phyloP scores from a whole-genome alignment of 2,113 vertebrate species.

The Myanophis thanlyinensis region DNA sequence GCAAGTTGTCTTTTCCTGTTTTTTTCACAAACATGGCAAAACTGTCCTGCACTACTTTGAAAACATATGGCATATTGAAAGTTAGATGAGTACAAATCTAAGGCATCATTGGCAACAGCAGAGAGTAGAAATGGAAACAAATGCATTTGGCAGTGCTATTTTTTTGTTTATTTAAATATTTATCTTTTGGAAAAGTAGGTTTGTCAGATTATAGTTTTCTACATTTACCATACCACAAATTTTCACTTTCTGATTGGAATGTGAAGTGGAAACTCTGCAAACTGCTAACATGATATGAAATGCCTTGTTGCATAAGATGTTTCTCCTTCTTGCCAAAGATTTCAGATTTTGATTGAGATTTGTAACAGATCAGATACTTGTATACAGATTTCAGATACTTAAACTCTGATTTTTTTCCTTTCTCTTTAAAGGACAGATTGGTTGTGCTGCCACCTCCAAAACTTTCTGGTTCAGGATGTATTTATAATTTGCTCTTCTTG shows the following conservation, averaged over 20 bases:
- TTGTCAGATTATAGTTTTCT: slow-evolving; percentile 65
- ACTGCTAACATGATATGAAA: background rate
- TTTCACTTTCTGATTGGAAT: slow-evolving; percentile 34
- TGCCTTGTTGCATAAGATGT: no score
- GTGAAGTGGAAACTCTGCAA: slow-evolving; percentile 1
- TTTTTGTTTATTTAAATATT: slow-evolving; percentile 72
- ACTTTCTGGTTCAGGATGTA: background rate
- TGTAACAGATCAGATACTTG: background rate
- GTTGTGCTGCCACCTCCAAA: background rate
- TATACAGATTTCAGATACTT: background rate
- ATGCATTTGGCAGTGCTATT: slow-evolving; percentile 61
- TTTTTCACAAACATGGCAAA: slow-evolving; percentile 49
- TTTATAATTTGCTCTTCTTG: background rate
- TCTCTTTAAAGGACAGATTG: background rate
- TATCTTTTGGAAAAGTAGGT: slow-evolving; percentile 58
- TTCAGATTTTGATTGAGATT: background rate
- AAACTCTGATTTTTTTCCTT: background rate
- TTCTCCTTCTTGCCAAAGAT: background rate
- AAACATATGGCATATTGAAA: slow-evolving; percentile 57
- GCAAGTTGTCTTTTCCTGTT: background rate
- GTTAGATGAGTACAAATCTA: slow-evolving; percentile 43
- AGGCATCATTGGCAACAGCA: slow-evolving; percentile 55
- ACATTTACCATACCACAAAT: slow-evolving; percentile 52
- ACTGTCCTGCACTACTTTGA: slow-evolving; percentile 55
- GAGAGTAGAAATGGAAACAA: slow-evolving; percentile 63